A percentile compares a stretch with the other conserved stretches of the same genome.
Evolutionary conservation across 1,140 invertebrate genomes (phyloP).

Genomic region (Euura saliciscinereae): DNA sequence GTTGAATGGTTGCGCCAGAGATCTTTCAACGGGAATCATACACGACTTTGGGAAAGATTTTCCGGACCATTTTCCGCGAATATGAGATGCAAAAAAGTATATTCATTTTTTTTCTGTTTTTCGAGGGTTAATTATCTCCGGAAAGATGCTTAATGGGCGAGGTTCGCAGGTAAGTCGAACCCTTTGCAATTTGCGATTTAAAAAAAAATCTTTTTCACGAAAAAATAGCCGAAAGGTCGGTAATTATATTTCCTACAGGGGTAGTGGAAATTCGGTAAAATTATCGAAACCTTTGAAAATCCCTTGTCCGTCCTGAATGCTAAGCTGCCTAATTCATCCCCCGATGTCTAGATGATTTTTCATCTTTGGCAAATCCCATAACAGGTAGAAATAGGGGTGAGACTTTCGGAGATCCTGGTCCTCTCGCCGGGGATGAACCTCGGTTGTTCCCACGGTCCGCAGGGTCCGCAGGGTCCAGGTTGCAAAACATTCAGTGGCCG

Average conservation of each 20-base stretch:
- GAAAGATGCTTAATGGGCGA: background rate
- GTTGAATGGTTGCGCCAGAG: background rate
- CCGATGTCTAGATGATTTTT: background rate
- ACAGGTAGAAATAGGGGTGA: slow-evolving; percentile 7
- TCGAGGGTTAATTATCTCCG: background rate
- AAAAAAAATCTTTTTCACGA: background rate
- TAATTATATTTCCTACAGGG: background rate
- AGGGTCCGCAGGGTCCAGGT: background rate
- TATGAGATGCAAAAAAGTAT: background rate
- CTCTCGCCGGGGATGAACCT: background rate
- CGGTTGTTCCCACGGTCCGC: background rate
- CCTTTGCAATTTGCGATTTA: background rate
- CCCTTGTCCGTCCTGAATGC: background rate
- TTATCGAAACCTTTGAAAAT: slow-evolving; percentile 2
- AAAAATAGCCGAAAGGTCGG: background rate
- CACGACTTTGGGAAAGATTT: too few relatives aligned
- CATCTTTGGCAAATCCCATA: slow-evolving; percentile 7
- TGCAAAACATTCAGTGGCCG: slow-evolving; percentile 3
- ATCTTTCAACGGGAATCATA: background rate
- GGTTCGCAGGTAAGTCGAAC: background rate
- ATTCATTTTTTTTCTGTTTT: background rate
- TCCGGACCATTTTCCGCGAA: too few relatives aligned
- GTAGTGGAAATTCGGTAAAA: background rate
- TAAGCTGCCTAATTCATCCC: slow-evolving; percentile 5
- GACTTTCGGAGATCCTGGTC: background rate